Evolutionary conservation across 2,113 vertebrate species (phyloP), one percentile per base, ranked within the genome.

Genomic region (Neolamprologus toae): DNA sequence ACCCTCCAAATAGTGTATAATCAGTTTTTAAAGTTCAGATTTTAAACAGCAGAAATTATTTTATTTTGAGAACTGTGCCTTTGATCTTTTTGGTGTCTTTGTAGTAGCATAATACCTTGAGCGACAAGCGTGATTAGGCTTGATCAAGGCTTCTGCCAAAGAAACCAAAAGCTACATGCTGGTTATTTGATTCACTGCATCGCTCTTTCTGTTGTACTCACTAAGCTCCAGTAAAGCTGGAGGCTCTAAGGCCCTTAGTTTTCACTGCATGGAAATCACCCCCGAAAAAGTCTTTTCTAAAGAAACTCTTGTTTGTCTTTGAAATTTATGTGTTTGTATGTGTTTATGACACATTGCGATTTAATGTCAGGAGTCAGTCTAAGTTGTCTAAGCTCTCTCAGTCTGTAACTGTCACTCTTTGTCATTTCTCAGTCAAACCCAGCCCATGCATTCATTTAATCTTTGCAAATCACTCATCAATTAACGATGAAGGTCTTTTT

Each of bases 381-480:
- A 45, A 83, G 40, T 82, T 90, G 66, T 81, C 87, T 73, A n/a
- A 63, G 49, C 84, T 79, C 51, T 83, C 19, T 66, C 54, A 17
- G 82, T 83, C 54, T 28, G 9, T 66, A 90, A 51, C 80, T 88
- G 88, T 84, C 87, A 86, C 51, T 87, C 59, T 47, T 51, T 61
- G 12, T 57, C 80, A 86, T 92, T 80, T 94, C 89, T 85, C 42
- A 55, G 47, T 83, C 71, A 86, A 85, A 78, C 45, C 61, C 78
- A 71, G 73, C 88, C 85, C 89, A 92, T 89, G 63, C 19, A 54
- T 86, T 83, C 80, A 90, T 94, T 92, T 81, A 90, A 92, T 89
- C 76, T 89, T 82, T 89, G 91, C 93, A 91, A 92, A 93, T 94
- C 59, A 87, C 47, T 45, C 40, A 28, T 76, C 14, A 84, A 90